Base-by-base conservation (phyloP, 1,140 invertebrate genomes). In the Aethina tumida region DNA sequence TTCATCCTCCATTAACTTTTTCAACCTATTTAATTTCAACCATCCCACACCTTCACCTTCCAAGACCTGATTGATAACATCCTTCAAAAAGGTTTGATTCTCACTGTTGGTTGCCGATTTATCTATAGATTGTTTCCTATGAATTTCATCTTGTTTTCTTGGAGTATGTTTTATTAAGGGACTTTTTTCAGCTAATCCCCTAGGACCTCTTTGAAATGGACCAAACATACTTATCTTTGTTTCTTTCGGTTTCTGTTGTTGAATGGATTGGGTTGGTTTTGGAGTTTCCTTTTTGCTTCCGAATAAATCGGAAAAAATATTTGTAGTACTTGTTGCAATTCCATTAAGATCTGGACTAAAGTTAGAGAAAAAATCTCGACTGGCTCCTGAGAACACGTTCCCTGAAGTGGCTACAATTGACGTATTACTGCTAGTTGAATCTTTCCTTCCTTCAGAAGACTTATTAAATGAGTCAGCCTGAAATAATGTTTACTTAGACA, bases 1-100 rank as follows among this genome's bases (percentile, higher is more conserved):
- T 67, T 99, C 97, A 65, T 99, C 95, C 64, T 99, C 96, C 90
- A 99, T 95, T 4, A 99, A 65, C 59, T 96, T 95, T 56, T 91
- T 93, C 12, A 99, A 68, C 20, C 94, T 76, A 56, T 88, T 94
- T 4, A 95, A 63, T 64, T 97, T 96, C 12, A 99, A 67, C 90
- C 95, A 98, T 20, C 94, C 91, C 9, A 99, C 82, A 2, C 96
- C 94, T 68, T 99, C 91, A 6, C 96, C 97, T 28, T 88, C 83
- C 29, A 98, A 57, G 3, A 98, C 89, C 67, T 86, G 84, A 56
- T 79, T 86, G 6, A 95, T 79, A 17, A 96, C 83, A 55, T 91
- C 86, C 52, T 84, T 86, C 2, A 92, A 65, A 56, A 91, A 90
- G 14, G 79, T 72, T 68, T 91, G 86, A 70, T 91, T 92, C 59